A percentile compares a stretch with the other conserved stretches of the same genome.
Evolutionary conservation across 2,113 vertebrate genomes (phyloP).

Genomic region (Tetrax tetrax): DNA sequence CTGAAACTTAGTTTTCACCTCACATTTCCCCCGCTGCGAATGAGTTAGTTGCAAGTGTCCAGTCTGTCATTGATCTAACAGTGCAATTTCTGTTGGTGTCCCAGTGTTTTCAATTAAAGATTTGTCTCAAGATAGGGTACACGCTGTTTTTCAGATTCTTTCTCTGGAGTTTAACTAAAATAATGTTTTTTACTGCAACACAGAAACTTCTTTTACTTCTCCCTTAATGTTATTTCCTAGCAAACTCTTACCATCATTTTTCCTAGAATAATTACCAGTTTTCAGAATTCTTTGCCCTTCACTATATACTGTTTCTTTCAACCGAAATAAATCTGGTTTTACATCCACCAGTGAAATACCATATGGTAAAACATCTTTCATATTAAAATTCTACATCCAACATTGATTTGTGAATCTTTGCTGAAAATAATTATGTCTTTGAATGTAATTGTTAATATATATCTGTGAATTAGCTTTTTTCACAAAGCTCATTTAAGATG

Average conservation of each 20-base stretch:
- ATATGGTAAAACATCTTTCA: background rate
- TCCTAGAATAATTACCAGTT: background rate
- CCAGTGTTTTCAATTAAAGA: slow-evolving; percentile 30
- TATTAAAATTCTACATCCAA: background rate
- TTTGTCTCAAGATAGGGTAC: background rate
- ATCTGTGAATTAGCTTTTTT: background rate
- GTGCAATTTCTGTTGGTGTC: background rate
- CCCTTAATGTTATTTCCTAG: background rate
- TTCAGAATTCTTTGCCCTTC: background rate
- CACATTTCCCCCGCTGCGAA: background rate
- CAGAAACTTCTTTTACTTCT: background rate
- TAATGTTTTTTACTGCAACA: background rate
- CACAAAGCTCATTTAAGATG: background rate
- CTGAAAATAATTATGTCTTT: background rate
- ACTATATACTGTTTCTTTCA: background rate
- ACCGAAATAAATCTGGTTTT: background rate
- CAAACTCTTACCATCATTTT: background rate
- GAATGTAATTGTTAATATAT: background rate
- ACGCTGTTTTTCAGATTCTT: background rate
- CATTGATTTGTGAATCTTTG: background rate
- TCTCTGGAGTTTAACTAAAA: slow-evolving; percentile 7
- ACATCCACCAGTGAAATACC: background rate
- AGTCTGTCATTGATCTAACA: background rate
- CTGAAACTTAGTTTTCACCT: background rate
- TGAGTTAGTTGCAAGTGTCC: background rate